These are phyloP conservation scores for Pipistrellus nathusii DNA, from an alignment of 2,797 vertebrate species.

Conservation along the genomic window DNA sequence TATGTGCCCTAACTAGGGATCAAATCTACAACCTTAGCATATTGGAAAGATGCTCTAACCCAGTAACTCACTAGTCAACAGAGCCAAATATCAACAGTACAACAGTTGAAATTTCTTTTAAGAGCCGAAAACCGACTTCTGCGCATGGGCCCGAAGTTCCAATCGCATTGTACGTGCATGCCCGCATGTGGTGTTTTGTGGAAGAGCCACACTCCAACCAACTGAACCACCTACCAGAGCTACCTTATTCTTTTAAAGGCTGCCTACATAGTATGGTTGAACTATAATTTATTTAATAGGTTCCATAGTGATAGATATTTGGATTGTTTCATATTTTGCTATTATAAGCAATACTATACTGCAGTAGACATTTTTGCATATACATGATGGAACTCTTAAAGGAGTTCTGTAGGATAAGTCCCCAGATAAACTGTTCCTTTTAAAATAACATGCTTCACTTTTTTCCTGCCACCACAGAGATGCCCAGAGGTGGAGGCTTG, in stretches of 20 bases:
- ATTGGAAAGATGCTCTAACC: background rate
- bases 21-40: background rate
- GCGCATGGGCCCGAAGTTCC: too few relatives aligned
- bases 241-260: conserved; percentile 55
- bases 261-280: background rate
- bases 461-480: too few relatives aligned
- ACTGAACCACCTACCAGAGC: background rate
- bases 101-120: too few relatives aligned
- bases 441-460: conserved; percentile 27
- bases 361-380: conserved; percentile 37
- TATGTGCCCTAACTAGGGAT: background rate
- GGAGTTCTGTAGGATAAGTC: conserved; percentile 55
- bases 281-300: conserved; percentile 60
- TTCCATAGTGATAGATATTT: conserved; percentile 52
- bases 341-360: conserved; percentile 35
- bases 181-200: too few relatives aligned
- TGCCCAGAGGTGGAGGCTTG: too few relatives aligned
- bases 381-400: conserved; percentile 44
- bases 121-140: too few relatives aligned
- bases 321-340: conserved; percentile 53
- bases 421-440: conserved; percentile 54
- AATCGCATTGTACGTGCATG: too few relatives aligned
- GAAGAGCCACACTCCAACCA: background rate
- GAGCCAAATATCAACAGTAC: too few relatives aligned
- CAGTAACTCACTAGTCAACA: too few relatives aligned